Percentiles rank a stretch among this genome's conserved stretches.
phyloP scores from a whole-genome alignment of 1,140 invertebrate genomes.

The Papilio glaucus region DNA sequence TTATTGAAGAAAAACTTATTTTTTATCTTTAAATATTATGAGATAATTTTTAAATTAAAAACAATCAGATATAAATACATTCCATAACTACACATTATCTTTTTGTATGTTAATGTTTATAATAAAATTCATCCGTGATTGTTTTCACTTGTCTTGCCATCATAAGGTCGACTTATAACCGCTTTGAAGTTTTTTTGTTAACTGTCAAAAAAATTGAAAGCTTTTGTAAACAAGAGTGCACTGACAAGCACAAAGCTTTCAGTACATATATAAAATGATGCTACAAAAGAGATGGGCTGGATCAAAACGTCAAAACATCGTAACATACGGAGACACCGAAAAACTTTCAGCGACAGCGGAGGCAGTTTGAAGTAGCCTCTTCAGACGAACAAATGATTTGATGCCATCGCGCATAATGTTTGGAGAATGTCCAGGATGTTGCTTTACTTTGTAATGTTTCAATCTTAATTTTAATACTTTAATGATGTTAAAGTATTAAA shows the following conservation, averaged over 20 bases:
- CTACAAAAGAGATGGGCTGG: slow-evolving; percentile 1
- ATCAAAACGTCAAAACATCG: slow-evolving; percentile 26
- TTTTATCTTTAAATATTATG: too few species aligned
- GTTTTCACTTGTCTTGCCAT: slow-evolving; percentile 6
- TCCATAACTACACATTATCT: too few species aligned
- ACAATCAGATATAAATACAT: too few species aligned
- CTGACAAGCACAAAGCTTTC: slow-evolving; percentile 23
- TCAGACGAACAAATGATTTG: slow-evolving; percentile 11
- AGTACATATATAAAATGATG: background rate
- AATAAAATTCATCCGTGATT: background rate
- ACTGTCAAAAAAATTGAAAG: slow-evolving; percentile 12
- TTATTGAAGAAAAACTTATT: too few species aligned
- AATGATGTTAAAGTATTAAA: too few species aligned
- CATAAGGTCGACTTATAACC: background rate
- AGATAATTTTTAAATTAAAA: too few species aligned
- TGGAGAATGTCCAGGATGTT: background rate
- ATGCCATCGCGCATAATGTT: background rate
- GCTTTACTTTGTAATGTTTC: too few species aligned
- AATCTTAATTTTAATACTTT: too few species aligned
- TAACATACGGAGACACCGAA: slow-evolving; percentile 26
- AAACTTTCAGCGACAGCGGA: slow-evolving; percentile 23
- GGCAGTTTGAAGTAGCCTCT: slow-evolving; percentile 30
- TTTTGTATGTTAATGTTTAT: background rate
- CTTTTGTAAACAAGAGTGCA: slow-evolving; percentile 5
- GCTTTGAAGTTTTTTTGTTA: slow-evolving; percentile 20